Conservation (phyloP, 2,797 vertebrate species). For the Sebastes oblongus region DNA sequence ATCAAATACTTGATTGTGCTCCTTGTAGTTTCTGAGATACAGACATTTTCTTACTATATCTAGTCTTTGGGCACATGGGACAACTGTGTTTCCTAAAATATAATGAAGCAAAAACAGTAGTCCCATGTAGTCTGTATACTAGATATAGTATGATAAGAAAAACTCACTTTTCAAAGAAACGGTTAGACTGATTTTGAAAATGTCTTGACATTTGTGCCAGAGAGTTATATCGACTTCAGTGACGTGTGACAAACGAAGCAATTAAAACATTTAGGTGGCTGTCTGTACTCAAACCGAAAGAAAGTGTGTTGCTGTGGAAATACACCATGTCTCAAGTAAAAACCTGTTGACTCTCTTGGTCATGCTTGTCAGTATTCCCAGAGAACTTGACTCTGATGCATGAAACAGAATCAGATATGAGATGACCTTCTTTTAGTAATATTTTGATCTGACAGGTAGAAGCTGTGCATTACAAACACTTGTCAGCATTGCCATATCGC, state of each 20-base stretch:
- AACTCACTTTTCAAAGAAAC: too few species aligned
- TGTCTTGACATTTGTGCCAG: too few species aligned
- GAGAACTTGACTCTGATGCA: neutral
- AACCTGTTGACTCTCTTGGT: neutral
- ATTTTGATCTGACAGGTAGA: slow-evolving; percentile 41
- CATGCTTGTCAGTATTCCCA: neutral
- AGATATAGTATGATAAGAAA: too few species aligned
- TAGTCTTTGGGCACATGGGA: too few species aligned
- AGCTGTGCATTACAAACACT: slow-evolving; percentile 32
- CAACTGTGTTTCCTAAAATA: too few species aligned
- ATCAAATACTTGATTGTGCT: too few species aligned
- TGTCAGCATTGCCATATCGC: slow-evolving; percentile 41
- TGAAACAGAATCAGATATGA: slow-evolving; percentile 3
- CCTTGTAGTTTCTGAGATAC: too few species aligned
- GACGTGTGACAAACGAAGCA: neutral
- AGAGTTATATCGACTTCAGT: too few species aligned
- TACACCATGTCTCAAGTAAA: neutral
- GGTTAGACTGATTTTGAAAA: too few species aligned
- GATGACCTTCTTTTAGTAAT: neutral
- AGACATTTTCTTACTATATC: too few species aligned
- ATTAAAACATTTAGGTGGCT: neutral
- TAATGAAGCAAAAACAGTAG: too few species aligned
- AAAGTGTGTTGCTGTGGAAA: neutral
- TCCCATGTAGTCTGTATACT: too few species aligned
- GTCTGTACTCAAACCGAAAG: neutral